These are phyloP conservation scores for Melipona beecheii DNA, from an alignment of 2,888 invertebrate genomes.

Conservation along the genomic window DNA sequence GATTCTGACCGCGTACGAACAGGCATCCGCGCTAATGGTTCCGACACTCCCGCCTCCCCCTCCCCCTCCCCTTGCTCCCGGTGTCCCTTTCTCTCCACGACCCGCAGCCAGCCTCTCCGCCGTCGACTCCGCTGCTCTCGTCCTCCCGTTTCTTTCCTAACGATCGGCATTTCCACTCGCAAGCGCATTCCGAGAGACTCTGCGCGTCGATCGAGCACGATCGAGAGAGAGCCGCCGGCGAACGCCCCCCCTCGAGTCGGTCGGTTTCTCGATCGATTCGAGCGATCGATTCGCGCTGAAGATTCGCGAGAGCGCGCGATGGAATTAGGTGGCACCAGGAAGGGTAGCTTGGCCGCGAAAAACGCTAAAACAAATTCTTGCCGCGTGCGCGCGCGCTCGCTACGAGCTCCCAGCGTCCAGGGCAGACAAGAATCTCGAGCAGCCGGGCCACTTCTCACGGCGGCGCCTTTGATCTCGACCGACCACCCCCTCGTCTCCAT, in stretches of 20 bases:
- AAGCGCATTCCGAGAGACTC: constrained; percentile 42
- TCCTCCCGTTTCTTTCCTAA: constrained; percentile 61
- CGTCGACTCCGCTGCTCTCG: constrained; percentile 17
- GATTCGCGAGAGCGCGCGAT: not conserved
- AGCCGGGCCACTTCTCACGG: constrained; percentile 83
- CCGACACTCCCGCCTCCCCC: constrained; percentile 68
- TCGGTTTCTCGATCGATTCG: not conserved
- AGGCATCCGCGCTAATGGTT: constrained; percentile 81
- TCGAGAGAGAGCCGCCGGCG: not conserved
- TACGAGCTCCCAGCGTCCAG: constrained; percentile 77
- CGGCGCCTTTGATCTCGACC: constrained; percentile 80
- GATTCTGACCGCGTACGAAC: constrained; percentile 76
- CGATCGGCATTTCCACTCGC: constrained; percentile 72
- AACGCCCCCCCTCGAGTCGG: not conserved
- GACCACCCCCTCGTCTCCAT: constrained; percentile 74
- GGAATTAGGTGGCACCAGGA: constrained; percentile 49
- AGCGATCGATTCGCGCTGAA: not conserved
- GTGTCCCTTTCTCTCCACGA: constrained; percentile 10
- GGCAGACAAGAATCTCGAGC: constrained; percentile 82
- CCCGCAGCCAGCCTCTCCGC: not conserved
- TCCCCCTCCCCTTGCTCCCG: not conserved
- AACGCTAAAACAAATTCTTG: constrained; percentile 80
- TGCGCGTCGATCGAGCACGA: constrained; percentile 31
- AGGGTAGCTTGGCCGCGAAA: constrained; percentile 66
- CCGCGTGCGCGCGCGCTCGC: constrained; percentile 45